These are phyloP conservation scores for Benthochromis sp. DNA, from an alignment of 2,113 vertebrate species.

Conservation along the genomic window DNA sequence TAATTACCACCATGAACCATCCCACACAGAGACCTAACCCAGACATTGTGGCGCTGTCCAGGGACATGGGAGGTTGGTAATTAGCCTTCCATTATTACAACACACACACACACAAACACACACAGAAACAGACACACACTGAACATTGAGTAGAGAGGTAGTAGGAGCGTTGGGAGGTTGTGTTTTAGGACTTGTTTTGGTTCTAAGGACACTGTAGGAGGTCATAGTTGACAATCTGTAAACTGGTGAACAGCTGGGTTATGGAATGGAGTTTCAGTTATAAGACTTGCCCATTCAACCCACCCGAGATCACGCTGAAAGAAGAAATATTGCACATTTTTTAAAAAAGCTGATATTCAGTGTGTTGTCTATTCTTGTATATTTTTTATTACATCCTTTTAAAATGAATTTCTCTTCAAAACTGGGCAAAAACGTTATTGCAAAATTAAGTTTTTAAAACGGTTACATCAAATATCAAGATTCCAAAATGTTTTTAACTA, in stretches of 20 bases:
- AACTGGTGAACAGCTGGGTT: neutral
- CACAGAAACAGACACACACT: neutral
- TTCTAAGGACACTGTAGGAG: slow-evolving; percentile 24
- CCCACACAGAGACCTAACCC: slow-evolving; percentile 83
- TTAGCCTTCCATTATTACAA: slow-evolving; percentile 83
- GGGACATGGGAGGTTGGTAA: slow-evolving; percentile 78
- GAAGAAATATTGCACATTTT: neutral
- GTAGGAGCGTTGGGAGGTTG: slow-evolving; percentile 8
- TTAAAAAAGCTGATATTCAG: neutral
- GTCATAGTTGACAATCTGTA: slow-evolving; percentile 31
- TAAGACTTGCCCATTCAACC: neutral
- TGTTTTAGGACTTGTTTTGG: slow-evolving; percentile 21
- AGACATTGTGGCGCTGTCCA: slow-evolving; percentile 81
- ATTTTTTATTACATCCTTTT: neutral
- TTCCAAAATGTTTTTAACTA: neutral
- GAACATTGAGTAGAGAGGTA: neutral
- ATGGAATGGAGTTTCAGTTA: neutral
- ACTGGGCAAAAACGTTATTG: neutral
- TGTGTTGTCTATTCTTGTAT: neutral
- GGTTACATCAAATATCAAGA: neutral
- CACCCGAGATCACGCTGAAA: neutral
- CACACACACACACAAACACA: slow-evolving; percentile 40
- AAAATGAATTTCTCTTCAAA: neutral
- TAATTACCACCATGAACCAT: slow-evolving; percentile 67
- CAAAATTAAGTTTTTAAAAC: neutral